These are phyloP conservation scores for Sarotherodon lohbergeri DNA, from an alignment of 2,113 vertebrate genomes.

Conservation along the genomic window DNA sequence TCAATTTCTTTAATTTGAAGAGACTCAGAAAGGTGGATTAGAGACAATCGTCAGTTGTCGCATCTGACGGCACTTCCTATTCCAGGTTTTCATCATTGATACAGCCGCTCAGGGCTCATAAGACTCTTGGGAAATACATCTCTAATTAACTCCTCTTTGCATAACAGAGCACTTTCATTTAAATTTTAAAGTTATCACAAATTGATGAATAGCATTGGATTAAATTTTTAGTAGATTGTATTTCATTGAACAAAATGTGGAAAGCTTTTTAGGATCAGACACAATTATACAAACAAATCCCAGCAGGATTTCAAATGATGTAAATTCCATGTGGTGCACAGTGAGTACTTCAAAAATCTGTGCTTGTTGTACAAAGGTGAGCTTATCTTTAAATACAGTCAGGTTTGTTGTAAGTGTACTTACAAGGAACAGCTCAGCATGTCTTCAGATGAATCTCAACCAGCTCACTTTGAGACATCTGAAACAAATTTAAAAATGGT, in stretches of 20 bases:
- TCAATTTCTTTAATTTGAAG: background rate
- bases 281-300: background rate
- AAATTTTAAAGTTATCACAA: background rate
- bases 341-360: background rate
- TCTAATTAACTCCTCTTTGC: background rate
- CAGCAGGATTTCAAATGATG: background rate
- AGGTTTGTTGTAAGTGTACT: background rate
- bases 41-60: slow-evolving; percentile 81
- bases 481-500: background rate
- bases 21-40: slow-evolving; percentile 44
- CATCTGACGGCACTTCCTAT: slow-evolving; percentile 94
- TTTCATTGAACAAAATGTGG: background rate
- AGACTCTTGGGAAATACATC: background rate
- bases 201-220: background rate
- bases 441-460: background rate
- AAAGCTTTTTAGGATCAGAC: background rate
- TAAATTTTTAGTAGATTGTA: background rate
- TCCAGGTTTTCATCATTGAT: slow-evolving; percentile 78
- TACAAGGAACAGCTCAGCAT: background rate
- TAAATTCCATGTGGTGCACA: background rate
- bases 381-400: background rate
- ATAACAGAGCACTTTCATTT: background rate
- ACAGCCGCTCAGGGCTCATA: background rate
- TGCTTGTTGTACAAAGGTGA: background rate
- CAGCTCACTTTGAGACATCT: background rate